Conservation (phyloP, 2,888 invertebrate species). For the Drosophila quasianomalipes region DNA sequence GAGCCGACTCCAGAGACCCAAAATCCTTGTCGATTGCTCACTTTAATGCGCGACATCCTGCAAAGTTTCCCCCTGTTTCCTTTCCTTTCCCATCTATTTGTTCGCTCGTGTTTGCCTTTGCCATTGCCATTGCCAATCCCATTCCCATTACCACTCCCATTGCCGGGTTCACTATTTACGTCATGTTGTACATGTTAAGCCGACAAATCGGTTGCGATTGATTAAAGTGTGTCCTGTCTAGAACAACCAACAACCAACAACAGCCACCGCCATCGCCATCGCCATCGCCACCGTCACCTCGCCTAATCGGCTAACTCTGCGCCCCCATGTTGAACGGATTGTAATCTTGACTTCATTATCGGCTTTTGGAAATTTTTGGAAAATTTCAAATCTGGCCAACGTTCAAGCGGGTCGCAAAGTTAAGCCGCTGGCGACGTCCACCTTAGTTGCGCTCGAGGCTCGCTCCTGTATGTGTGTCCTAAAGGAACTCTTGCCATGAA, state of each 20-base stretch:
- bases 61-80: constrained; percentile 32
- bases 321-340: constrained; percentile 44
- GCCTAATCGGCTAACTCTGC: neutral
- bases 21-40: constrained; percentile 79
- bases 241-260: neutral
- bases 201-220: constrained; percentile 85
- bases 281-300: neutral
- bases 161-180: constrained; percentile 66
- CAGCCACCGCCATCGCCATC: neutral
- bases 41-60: constrained; percentile 69
- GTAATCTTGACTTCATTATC: constrained; percentile 77
- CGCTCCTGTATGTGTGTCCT: constrained; percentile 14
- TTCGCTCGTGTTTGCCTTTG: neutral
- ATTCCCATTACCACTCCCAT: constrained; percentile 9
- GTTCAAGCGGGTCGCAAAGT: constrained; percentile 44
- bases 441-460: constrained; percentile 48
- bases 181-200: constrained; percentile 83
- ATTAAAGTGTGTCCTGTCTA: constrained; percentile 80
- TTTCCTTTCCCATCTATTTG: neutral
- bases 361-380: constrained; percentile 54
- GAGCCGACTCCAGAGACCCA: constrained; percentile 46
- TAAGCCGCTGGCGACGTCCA: constrained; percentile 77
- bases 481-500: constrained; percentile 59
- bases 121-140: neutral
- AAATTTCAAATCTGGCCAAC: constrained; percentile 48